Conservation (phyloP, 1,140 invertebrate species). For the Orius insidiosus region DNA sequence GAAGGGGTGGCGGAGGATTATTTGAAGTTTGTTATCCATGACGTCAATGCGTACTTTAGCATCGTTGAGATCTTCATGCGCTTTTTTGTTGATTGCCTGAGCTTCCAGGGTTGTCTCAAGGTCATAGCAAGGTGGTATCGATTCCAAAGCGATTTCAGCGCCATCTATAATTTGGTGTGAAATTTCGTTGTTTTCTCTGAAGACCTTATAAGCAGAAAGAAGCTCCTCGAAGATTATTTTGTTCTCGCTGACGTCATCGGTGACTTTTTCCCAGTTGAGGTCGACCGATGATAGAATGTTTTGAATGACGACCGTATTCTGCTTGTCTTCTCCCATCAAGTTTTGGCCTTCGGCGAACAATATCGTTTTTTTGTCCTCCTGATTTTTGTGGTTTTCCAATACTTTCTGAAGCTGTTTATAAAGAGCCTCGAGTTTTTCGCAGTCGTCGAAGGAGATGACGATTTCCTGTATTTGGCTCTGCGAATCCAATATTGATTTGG, state of each 20-base stretch:
- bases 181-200: slow-evolving; percentile 29
- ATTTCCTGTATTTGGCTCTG: slow-evolving; percentile 21
- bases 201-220: slow-evolving; percentile 43
- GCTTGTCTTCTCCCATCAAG: slow-evolving; percentile 63
- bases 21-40: slow-evolving; percentile 52
- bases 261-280: slow-evolving; percentile 59
- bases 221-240: slow-evolving; percentile 41
- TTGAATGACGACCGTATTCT: slow-evolving; percentile 58
- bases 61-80: slow-evolving; percentile 51
- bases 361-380: slow-evolving; percentile 33
- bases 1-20: slow-evolving; percentile 48
- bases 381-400: slow-evolving; percentile 31
- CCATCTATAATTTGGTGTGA: slow-evolving; percentile 48
- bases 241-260: slow-evolving; percentile 28
- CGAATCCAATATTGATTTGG: slow-evolving; percentile 18
- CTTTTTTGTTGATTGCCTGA: slow-evolving; percentile 55
- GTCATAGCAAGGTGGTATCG: slow-evolving; percentile 39
- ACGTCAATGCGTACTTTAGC: slow-evolving; percentile 55
- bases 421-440: slow-evolving; percentile 13
- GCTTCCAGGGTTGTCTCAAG: slow-evolving; percentile 36
- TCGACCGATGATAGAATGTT: slow-evolving; percentile 55
- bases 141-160: slow-evolving; percentile 38
- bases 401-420: slow-evolving; percentile 22
- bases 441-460: slow-evolving; percentile 26
- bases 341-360: slow-evolving; percentile 51